Evolutionary conservation across 2,113 vertebrate genomes (phyloP).

Genomic region (Prietella phreatophila): DNA sequence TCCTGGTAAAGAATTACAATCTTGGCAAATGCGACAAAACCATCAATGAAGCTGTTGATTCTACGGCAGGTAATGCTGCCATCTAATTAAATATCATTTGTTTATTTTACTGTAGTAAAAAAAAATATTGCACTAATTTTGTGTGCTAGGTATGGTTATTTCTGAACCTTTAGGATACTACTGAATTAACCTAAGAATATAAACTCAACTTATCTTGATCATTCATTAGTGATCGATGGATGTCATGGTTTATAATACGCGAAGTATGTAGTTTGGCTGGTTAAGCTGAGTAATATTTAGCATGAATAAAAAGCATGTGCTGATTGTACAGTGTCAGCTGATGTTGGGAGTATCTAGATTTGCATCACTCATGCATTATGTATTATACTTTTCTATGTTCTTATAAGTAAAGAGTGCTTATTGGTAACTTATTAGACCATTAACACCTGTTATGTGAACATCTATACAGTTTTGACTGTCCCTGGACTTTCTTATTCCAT

Average conservation of each 20-base stretch:
- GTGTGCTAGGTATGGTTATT: neutral
- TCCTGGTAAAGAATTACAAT: neutral
- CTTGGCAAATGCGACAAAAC: slow-evolving; percentile 3
- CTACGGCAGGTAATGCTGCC: slow-evolving; percentile 22
- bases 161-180: neutral
- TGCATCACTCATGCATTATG: neutral
- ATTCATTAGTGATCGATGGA: neutral
- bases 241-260: neutral
- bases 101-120: neutral
- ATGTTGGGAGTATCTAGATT: neutral
- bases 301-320: neutral
- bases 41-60: neutral
- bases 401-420: neutral
- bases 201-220: neutral
- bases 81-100: neutral
- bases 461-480: neutral
- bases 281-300: neutral
- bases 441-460: neutral
- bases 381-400: too few relatives aligned
- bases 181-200: neutral
- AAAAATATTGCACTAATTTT: neutral
- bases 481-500: neutral
- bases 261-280: neutral
- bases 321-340: neutral
- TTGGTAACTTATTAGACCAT: neutral